Evolutionary conservation across 37 sponge, comb jelly and placozoan species (phyloP).

Genomic region (Ianthella basta): DNA sequence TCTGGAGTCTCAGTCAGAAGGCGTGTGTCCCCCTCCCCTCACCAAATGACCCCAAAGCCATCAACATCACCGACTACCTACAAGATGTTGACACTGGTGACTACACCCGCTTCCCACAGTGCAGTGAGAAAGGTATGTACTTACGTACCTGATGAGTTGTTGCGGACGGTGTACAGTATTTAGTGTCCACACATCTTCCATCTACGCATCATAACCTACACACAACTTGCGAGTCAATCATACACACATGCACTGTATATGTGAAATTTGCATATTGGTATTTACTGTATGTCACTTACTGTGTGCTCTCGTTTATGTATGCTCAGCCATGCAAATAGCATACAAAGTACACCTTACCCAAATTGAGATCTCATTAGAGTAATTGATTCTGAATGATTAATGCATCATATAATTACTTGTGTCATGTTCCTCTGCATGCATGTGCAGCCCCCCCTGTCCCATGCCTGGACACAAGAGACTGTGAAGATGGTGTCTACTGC

Average conservation of each 20-base stretch:
- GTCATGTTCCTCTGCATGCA: no score
- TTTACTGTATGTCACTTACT: no score
- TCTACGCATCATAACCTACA: no score
- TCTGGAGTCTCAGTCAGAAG: neutral
- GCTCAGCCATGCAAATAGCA: no score
- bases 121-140: neutral
- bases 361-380: neutral
- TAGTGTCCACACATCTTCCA: no score
- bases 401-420: neutral
- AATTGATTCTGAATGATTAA: neutral
- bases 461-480: neutral
- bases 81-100: conserved; percentile 29
- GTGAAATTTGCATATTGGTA: no score
- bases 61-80: neutral
- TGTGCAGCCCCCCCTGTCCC: neutral
- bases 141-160: neutral
- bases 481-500: neutral
- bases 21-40: neutral
- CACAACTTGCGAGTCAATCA: no score
- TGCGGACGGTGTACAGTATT: neutral
- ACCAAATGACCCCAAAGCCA: neutral
- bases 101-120: neutral
- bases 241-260: no score
- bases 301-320: no score
- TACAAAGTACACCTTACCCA: no score